Conservation (phyloP, 2,113 vertebrate genomes). For the Aldabrachelys gigantea region DNA sequence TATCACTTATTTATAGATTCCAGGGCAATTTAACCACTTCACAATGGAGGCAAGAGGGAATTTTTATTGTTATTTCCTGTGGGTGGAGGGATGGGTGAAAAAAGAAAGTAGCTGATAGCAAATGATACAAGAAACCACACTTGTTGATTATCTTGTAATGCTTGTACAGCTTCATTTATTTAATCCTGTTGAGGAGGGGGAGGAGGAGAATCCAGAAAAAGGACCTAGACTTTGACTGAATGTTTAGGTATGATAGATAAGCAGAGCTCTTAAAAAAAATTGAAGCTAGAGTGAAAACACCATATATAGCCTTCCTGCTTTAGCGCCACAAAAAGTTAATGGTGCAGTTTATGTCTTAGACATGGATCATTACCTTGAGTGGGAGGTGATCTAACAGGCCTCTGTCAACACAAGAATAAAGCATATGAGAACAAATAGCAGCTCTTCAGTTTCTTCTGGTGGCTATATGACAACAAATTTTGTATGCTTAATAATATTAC, state of each 20-base stretch:
- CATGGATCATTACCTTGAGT: constrained; percentile 34
- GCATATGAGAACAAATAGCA: background rate
- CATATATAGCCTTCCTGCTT: background rate
- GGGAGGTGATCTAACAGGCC: background rate
- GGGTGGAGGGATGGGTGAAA: background rate
- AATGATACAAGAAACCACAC: background rate
- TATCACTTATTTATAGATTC: background rate
- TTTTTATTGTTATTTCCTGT: background rate
- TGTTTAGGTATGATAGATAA: background rate
- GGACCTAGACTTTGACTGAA: rapidly evolving
- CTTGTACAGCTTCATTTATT: background rate
- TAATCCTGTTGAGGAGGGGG: background rate
- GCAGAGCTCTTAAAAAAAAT: background rate
- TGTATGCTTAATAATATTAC: background rate
- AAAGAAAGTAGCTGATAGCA: rapidly evolving
- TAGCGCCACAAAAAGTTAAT: constrained; percentile 40
- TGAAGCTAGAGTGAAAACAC: background rate
- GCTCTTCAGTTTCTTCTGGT: background rate
- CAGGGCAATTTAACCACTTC: background rate
- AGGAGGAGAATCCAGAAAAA: background rate
- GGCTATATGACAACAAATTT: background rate
- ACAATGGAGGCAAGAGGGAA: background rate
- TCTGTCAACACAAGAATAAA: constrained; percentile 22
- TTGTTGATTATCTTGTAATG: background rate
- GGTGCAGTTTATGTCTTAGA: constrained; percentile 11